These are phyloP conservation scores for Neogobius melanostomus DNA, from an alignment of 2,113 vertebrate genomes.

Conservation along the genomic window DNA sequence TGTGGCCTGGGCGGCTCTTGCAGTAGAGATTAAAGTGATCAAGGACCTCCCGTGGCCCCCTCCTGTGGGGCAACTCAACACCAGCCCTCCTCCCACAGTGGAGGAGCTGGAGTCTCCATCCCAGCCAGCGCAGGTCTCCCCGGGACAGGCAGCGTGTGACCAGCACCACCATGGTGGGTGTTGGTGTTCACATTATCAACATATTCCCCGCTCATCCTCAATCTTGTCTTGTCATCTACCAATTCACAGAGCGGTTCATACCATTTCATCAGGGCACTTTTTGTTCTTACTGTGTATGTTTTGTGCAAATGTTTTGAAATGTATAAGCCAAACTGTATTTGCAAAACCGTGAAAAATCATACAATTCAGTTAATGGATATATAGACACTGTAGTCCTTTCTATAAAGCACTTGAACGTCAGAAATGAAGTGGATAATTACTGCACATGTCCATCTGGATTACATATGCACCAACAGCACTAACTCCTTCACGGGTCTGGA, in stretches of 20 bases:
- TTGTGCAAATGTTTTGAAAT: too few relatives aligned
- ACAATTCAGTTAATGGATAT: neutral
- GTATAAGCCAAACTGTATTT: too few relatives aligned
- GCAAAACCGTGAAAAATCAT: too few relatives aligned
- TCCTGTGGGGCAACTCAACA: conserved; percentile 95
- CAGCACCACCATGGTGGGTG: conserved; percentile 83
- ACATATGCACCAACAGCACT: conserved; percentile 72
- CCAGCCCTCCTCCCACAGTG: conserved; percentile 76
- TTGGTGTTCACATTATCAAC: conserved; percentile 61
- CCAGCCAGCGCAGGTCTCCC: conserved; percentile 68
- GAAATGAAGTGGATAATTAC: conserved; percentile 48
- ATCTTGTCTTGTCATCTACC: neutral
- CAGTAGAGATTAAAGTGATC: conserved; percentile 99
- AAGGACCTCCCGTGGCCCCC: conserved; percentile 98
- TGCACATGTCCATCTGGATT: conserved; percentile 67
- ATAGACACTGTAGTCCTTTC: conserved; percentile 26
- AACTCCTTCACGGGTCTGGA: conserved; percentile 58
- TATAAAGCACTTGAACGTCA: conserved; percentile 24
- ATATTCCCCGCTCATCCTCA: conserved; percentile 7
- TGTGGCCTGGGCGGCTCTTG: conserved; percentile 63
- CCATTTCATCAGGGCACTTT: too few relatives aligned
- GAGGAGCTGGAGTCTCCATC: conserved; percentile 78
- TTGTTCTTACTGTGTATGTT: too few relatives aligned
- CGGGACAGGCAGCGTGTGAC: conserved; percentile 74
- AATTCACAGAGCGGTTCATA: neutral